A percentile compares a stretch with the other conserved stretches of the same genome.
Evolutionary conservation across 2,113 vertebrate species (phyloP).

Genomic region (Cyphomyrus plagiostoma): DNA sequence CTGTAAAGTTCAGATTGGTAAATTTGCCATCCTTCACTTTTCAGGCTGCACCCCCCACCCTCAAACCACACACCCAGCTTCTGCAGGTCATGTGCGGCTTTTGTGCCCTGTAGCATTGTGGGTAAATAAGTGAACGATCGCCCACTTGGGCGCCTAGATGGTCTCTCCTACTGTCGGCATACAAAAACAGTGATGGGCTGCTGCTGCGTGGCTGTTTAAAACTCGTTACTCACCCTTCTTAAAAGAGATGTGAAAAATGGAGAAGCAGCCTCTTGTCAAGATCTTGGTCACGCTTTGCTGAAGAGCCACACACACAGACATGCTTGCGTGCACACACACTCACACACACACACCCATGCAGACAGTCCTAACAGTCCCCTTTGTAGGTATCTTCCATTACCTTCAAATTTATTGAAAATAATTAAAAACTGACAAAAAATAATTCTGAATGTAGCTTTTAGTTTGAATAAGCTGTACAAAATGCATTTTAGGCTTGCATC

Average conservation of each 20-base stretch:
- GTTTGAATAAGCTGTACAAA: not conserved
- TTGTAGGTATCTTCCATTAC: too few species aligned
- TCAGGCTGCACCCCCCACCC: not conserved
- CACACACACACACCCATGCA: not conserved
- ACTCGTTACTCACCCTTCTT: not conserved
- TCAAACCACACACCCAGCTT: not conserved
- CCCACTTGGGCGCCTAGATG: not conserved
- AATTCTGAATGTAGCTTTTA: not conserved
- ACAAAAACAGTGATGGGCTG: not conserved
- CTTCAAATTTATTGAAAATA: not conserved
- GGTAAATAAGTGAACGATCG: not conserved
- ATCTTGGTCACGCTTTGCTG: not conserved
- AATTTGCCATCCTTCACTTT: not conserved
- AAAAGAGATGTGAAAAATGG: not conserved
- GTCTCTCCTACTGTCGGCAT: not conserved
- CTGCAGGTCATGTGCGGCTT: not conserved
- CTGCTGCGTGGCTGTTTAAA: not conserved
- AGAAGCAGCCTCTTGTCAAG: not conserved
- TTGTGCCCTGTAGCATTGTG: not conserved
- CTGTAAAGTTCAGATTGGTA: not conserved
- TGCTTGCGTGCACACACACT: not conserved
- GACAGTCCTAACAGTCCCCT: not conserved
- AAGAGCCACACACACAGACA: not conserved
- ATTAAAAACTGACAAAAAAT: not conserved
- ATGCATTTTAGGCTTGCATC: not conserved